Conservation (phyloP, 2,113 vertebrate genomes). For the Eonycteris spelaea region DNA sequence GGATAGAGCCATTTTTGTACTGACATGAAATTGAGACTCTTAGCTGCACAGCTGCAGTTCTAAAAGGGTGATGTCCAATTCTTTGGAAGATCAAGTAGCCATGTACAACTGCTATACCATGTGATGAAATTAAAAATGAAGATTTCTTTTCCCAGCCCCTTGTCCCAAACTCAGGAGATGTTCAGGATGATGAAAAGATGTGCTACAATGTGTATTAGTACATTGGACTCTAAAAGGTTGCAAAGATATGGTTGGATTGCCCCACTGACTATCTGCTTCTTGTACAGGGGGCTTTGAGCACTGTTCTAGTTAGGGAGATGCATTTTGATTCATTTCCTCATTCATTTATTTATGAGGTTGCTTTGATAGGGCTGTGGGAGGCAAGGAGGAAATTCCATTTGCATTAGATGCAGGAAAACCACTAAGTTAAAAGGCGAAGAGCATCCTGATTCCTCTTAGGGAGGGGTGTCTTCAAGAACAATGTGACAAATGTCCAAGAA, state of each 20-base stretch:
- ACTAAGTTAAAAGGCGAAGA: constrained; percentile 56
- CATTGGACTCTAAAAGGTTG: neutral
- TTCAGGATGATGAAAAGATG: neutral
- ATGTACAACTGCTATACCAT: neutral
- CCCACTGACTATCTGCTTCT: neutral
- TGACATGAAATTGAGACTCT: neutral
- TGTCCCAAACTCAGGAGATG: neutral
- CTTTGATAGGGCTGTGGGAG: neutral
- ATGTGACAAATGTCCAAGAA: constrained; percentile 52
- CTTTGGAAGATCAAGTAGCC: neutral
- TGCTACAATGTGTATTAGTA: neutral
- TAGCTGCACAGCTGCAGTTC: neutral
- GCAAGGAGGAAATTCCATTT: constrained; percentile 23
- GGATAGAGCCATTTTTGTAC: neutral
- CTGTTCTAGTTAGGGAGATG: neutral
- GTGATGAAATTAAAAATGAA: neutral
- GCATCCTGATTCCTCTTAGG: constrained; percentile 6
- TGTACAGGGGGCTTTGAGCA: neutral
- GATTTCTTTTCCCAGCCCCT: neutral
- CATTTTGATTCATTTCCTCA: neutral
- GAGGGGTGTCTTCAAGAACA: neutral
- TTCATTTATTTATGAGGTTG: neutral
- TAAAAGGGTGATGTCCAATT: neutral
- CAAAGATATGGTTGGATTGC: neutral
- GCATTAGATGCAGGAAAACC: constrained; percentile 33